Base-by-base conservation (phyloP, 1,140 invertebrate species). In the Drosophila serrata region DNA sequence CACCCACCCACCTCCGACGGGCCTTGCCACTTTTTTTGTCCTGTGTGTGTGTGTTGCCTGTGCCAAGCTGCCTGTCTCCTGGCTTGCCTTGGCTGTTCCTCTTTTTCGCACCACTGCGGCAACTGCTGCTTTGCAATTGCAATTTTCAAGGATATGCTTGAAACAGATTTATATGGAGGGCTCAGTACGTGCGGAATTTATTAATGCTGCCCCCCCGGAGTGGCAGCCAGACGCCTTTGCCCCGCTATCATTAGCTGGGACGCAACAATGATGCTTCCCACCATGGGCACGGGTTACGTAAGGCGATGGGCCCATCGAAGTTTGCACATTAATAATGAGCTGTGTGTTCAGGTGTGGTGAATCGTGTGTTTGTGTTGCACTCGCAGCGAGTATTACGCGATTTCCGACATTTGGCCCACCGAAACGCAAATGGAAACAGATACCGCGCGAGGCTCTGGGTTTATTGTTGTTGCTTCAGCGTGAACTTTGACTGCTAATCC, bases 121-220 rank as follows among this genome's bases (percentile, higher is more conserved):
- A 80, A 56, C 45, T 65, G 46, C 57, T 87, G 79, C 78, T 90
- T 69, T 90, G 81, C 88, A 81, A 91, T 88, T 91, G 87, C 87
- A 91, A 91, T 91, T 91, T 87, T 91, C 87, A 91, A 91, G 87
- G 88, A 91, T 91, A 91, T 76, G 82, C 82, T 91, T 86, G 82
- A 91, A 91, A 81, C 87, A 87, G 87, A 91, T 91, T 91, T 91
- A 91, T 91, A 91, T 72, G 75, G 69, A 63, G 67, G 85, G 78
- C 85, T 84, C 85, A 90, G 81, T 90, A 90, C 81, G 85, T 90
- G 85, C 81, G 42, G 63, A 90, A 90, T 85, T 85, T 90, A 90
- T 90, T 90, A 90, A 90, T 90, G 77, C 81, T 62, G 49, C 39
- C 59, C 55, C 55, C 53, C 51, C 53, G 31, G 43, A 75, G 73